Evolutionary conservation across 2,797 vertebrate species (phyloP).

Genomic region (Characodon lateralis): DNA sequence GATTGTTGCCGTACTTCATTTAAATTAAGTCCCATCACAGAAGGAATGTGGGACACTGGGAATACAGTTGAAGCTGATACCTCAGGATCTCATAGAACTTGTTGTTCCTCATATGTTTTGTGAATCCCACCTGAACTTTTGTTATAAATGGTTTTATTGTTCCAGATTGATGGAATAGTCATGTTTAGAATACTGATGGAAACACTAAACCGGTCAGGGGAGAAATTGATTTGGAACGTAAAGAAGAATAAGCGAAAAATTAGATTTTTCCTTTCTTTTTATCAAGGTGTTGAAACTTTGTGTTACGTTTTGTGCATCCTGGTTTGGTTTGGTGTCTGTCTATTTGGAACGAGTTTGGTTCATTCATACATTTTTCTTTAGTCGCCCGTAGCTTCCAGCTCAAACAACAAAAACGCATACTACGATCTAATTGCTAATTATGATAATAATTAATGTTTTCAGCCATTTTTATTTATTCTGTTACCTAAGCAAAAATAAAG

Average conservation of each 20-base stretch:
- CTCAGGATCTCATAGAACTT: background rate
- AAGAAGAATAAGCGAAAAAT: too few relatives aligned
- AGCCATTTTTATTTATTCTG: too few relatives aligned
- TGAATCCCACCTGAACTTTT: background rate
- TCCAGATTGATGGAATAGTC: background rate
- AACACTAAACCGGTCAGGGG: background rate
- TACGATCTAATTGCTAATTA: background rate
- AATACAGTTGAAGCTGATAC: constrained; percentile 17
- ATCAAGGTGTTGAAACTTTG: background rate
- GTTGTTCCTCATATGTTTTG: background rate
- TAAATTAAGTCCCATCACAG: constrained; percentile 35
- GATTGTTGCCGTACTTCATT: constrained; percentile 44
- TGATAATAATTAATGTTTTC: background rate
- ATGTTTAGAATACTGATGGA: background rate
- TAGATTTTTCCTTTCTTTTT: background rate
- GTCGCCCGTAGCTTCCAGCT: background rate
- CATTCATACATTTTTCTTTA: background rate
- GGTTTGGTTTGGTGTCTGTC: background rate
- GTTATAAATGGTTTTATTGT: background rate
- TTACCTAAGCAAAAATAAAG: background rate
- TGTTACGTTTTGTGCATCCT: background rate
- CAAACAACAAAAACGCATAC: background rate
- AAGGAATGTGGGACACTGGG: constrained; percentile 27
- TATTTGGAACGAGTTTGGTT: background rate
- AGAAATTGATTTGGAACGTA: background rate